Evolutionary conservation across 2,113 vertebrate genomes (phyloP), one percentile per base, ranked within the genome.

Genomic region (Coptodon rendalli): DNA sequence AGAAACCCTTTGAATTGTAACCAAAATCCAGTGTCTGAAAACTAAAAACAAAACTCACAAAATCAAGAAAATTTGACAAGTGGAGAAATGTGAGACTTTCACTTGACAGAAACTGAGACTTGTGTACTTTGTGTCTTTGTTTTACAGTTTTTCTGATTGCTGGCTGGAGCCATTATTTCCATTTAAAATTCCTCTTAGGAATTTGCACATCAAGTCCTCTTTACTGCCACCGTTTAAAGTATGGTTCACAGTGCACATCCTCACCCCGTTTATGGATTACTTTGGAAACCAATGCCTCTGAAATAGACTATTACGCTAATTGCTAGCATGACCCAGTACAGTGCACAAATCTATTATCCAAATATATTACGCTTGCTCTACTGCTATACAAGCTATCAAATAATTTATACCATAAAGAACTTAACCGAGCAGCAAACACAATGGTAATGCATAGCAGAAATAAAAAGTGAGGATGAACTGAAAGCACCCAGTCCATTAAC

Each of bases 231-330:
- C 36, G 61, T 90, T 82, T 87, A 52, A 50, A 78, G n/a, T 19
- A 88, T 36, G 45, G 27, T n/a, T 12, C 54, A 82, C 50, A 61
- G 57, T 66, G 36, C 17, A 80, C 50, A 84, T 87, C 79, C 45
- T 87, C 57, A 50, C 31, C 2, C 14, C 66, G 24, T 68, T 91
- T 86, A 86, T 87, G 81, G 76, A 91, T 84, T 52, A 79, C 54
- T 82, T 59, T 87, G 78, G 61, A 93, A 82, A 68, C 52, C 13
- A 52, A 3, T n/a, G 40, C 57, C 81, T 82, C 48, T 66, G 17
- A 63, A 83, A 90, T 9, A 83, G 31, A 89, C 83, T 82, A 87
- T 86, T 86, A 89, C 78, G 29, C 86, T 89, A 91, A 93, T 93
- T 91, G 84, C 87, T 29, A 82, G 68, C 29, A 56, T 87, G 83